Evolutionary conservation across 37 sponge, comb jelly and placozoan species (phyloP), one percentile per base, ranked within the genome.

Genomic region (Haliclona indistincta): DNA sequence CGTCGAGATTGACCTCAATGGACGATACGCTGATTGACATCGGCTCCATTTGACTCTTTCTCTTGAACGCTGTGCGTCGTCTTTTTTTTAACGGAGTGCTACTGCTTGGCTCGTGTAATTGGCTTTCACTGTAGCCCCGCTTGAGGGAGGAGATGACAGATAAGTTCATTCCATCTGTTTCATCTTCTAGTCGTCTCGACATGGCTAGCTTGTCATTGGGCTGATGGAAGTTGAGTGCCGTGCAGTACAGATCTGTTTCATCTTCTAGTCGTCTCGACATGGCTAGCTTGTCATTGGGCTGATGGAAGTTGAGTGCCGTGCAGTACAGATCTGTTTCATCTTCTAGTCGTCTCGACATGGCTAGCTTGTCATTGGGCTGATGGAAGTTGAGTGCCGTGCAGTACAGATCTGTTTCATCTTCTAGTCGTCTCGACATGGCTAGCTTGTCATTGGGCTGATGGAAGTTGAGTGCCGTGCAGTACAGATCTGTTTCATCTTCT

Each of bases 321-420:
- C n/a, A n/a, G n/a, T n/a, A n/a, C n/a, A n/a, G n/a, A n/a, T n/a
- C n/a, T n/a, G n/a, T n/a, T n/a, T n/a, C n/a, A n/a, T n/a, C n/a
- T n/a, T n/a, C n/a, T n/a, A n/a, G n/a, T n/a, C n/a, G n/a, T n/a
- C n/a, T n/a, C n/a, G n/a, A n/a, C n/a, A n/a, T n/a, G n/a, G 60
- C 60, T 26, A 58, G 11, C 28, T 58, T 58, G 60, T 7, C 6
- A 20, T 26, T 58, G 28, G 56, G 53, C 49, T 80, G 81, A 55
- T 87, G 51, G 65, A 87, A 87, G 65, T 75, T 87, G 58, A 87
- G 87, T 17, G 76, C n/a, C 32, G 64, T 68, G 65, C 87, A 90
- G 74, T 56, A 90, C 38, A 85, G 73, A 1, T 83, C n/a, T n/a
- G n/a, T n/a, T n/a, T n/a, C n/a, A n/a, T n/a, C n/a, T n/a, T n/a